Evolutionary conservation across 2,797 vertebrate species (phyloP), one percentile per base, ranked within the genome.

Genomic region (Eleutherodactylus coqui): DNA sequence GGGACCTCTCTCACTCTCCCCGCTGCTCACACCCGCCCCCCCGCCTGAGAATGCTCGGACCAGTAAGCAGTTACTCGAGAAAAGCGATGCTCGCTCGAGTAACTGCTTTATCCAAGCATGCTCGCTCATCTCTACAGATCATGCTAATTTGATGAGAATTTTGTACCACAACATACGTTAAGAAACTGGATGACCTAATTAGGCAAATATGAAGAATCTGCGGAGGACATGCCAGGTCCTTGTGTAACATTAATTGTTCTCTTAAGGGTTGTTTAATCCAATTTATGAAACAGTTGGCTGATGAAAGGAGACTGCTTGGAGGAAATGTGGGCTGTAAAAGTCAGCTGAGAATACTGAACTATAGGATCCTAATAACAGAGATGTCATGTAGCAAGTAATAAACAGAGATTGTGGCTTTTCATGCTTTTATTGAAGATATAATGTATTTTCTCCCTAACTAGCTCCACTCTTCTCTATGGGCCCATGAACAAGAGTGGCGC

Each of bases 241-340:
- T 79, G 47, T 85, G 84, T 85, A 85, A 85, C 49, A 79, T 24
- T 79, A 70, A 85, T 85, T 85, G 76, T 79, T 79, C 64, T 79
- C 45, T 58, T 21, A 43, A 72, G 75, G 62, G 51, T 58, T 85
- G 47, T 34, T 53, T 10, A 53, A 84, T 47, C 14, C 75, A 64
- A 64, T 29, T 84, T 49, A 43, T 69, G 43, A 51, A 69, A 55
- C 21, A 76, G 64, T 19, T 34, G 72, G 41, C 43, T 64, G 64
- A 76, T 76, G 47, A 84, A 84, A 64, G 14, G 21, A 69, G 34
- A 43, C 36, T n/a, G 11, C 53, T 11, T 53, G 2, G 24, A 41
- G 53, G 76, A n/a, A 27, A 75, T 29, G 24, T 43, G 38, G 36
- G 16, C 67, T 36, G 27, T 51, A 21, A 60, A n/a, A 19, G 16